Conservation (phyloP, 2,888 invertebrate species). For the Aporophyla lueneburgensis region DNA sequence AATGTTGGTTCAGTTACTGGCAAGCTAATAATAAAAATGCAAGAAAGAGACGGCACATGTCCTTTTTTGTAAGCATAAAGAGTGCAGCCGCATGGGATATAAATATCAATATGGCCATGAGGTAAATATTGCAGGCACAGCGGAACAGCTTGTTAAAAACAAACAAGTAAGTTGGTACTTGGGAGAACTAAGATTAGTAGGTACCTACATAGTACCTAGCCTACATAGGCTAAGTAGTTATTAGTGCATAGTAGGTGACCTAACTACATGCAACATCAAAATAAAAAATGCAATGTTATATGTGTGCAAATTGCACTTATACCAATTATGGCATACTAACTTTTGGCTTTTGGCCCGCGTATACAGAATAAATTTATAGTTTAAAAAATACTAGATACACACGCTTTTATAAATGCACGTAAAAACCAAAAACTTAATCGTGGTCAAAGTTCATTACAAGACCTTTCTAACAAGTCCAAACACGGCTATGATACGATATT, state of each 20-base stretch:
- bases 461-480: too few relatives aligned
- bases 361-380: too few relatives aligned
- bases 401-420: too few relatives aligned
- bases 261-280: too few relatives aligned
- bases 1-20: too few relatives aligned
- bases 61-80: slow-evolving; percentile 6
- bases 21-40: slow-evolving; percentile 10
- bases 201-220: neutral
- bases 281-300: too few relatives aligned
- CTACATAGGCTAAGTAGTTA: neutral
- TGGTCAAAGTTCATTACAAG: too few relatives aligned
- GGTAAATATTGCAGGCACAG: slow-evolving; percentile 30
- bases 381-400: too few relatives aligned
- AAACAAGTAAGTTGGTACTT: slow-evolving; percentile 2
- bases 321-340: too few relatives aligned
- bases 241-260: neutral
- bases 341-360: too few relatives aligned
- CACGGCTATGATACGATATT: too few relatives aligned
- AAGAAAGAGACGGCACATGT: slow-evolving; percentile 10
- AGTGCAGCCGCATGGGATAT: slow-evolving; percentile 11
- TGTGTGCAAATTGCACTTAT: neutral
- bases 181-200: neutral
- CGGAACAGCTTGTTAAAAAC: slow-evolving; percentile 7
- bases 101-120: slow-evolving; percentile 1
- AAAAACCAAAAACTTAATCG: too few relatives aligned